Evolutionary conservation across 2,113 vertebrate genomes (phyloP).

Genomic region (Astatoreochromis straeleni): DNA sequence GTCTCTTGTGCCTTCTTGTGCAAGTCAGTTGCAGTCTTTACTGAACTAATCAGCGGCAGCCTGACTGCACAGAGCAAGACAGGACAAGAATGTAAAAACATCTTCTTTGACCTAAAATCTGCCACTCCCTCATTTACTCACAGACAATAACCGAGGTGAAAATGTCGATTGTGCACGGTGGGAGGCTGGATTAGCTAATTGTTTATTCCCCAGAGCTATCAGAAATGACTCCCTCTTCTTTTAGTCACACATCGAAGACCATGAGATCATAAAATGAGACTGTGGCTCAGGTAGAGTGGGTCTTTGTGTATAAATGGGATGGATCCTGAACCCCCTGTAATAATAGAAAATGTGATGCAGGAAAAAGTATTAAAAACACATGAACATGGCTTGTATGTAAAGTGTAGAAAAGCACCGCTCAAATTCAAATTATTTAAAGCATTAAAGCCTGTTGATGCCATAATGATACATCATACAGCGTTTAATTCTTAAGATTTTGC

Average conservation of each 20-base stretch:
- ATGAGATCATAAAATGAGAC: not conserved
- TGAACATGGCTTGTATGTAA: not conserved
- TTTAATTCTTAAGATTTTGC: not conserved
- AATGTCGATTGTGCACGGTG: not conserved
- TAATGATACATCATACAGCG: not conserved
- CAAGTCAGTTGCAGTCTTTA: not conserved
- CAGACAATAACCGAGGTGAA: not conserved
- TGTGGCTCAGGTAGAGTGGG: not conserved
- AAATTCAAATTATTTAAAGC: not conserved
- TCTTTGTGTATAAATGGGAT: not conserved
- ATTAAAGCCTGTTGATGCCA: not conserved
- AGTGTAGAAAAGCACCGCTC: not conserved
- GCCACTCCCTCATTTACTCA: constrained; percentile 42
- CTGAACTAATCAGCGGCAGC: not conserved
- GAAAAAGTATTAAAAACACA: not conserved
- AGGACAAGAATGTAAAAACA: constrained; percentile 57
- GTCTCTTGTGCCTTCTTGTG: not conserved
- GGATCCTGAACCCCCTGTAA: not conserved
- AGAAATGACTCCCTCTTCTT: not conserved
- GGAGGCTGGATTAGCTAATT: not conserved
- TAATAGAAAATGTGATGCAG: not conserved
- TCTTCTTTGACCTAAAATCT: constrained; percentile 24
- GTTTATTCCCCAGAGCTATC: not conserved
- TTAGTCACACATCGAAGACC: not conserved
- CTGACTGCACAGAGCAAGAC: constrained; percentile 44